Evolutionary conservation across 2,888 invertebrate genomes (phyloP).

Genomic region (Drosophila ochracea): DNA sequence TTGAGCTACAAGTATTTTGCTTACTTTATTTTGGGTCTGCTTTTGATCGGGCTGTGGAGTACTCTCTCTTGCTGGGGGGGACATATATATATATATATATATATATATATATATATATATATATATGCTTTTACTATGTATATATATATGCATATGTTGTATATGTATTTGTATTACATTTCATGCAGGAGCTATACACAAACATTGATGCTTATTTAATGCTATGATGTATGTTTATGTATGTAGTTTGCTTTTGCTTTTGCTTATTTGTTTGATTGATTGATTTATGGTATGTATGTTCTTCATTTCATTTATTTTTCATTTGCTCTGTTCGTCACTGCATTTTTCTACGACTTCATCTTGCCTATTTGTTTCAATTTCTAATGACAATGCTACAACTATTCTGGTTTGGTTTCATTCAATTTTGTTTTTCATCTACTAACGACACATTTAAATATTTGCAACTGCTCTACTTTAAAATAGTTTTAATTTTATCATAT

Average conservation of each 20-base stretch:
- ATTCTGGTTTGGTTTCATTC: conserved; percentile 49
- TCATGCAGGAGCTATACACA: conserved; percentile 74
- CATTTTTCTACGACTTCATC: conserved; percentile 25
- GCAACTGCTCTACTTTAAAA: conserved; percentile 81
- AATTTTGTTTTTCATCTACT: conserved; percentile 55
- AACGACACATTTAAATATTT: conserved; percentile 81
- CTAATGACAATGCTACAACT: conserved; percentile 80
- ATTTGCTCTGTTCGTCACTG: conserved; percentile 2
- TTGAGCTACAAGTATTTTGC: conserved; percentile 44
- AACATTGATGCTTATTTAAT: conserved; percentile 70
- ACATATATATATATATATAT: conserved; percentile 18
- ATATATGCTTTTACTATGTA: conserved; percentile 45
- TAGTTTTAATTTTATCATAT: conserved; percentile 61
- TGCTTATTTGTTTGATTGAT: conserved; percentile 72
- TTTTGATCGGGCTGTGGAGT: conserved; percentile 40
- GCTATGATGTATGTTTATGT: conserved; percentile 58
- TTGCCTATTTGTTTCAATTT: conserved; percentile 25
- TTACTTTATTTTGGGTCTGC: conserved; percentile 21
- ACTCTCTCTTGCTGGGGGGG: conserved; percentile 20
- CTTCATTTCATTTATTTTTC: conserved; percentile 18
- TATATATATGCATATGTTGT: conserved; percentile 53
- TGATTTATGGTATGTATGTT: conserved; percentile 68
- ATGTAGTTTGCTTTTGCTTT: conserved; percentile 46
- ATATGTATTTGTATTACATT: conserved; percentile 62
- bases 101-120: conserved; percentile 28